A percentile compares a stretch with the other conserved stretches of the same genome.
phyloP scores from a whole-genome alignment of 2,113 vertebrate species.

The Diadophis punctatus region DNA sequence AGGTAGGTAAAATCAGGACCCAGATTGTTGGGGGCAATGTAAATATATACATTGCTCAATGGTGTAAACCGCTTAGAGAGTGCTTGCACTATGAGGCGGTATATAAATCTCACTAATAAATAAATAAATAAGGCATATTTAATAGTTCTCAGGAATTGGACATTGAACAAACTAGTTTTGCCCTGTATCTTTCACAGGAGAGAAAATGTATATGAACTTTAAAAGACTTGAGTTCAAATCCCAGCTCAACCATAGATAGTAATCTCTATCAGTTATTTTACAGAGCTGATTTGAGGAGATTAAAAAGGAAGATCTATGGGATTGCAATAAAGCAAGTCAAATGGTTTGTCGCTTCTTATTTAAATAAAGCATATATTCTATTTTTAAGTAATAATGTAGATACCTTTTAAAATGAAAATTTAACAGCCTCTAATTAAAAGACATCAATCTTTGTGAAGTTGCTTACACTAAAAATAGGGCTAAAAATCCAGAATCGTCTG shows the following conservation, averaged over 20 bases:
- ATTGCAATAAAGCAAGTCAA: not conserved
- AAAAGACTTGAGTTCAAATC: not conserved
- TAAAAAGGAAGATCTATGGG: not conserved
- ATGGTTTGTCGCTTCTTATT: slow-evolving; percentile 1
- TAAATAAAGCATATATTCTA: slow-evolving; percentile 26
- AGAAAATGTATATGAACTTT: not conserved
- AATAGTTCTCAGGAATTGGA: not conserved
- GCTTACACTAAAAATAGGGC: slow-evolving; percentile 12
- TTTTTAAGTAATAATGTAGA: slow-evolving; percentile 32
- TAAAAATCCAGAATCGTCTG: not conserved
- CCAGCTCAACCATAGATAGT: not conserved
- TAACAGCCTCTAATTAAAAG: slow-evolving; percentile 67
- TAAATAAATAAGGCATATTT: too few relatives aligned
- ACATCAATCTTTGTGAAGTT: slow-evolving; percentile 59
- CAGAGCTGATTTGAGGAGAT: not conserved
- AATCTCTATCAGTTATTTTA: not conserved
- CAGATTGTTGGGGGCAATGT: too few relatives aligned
- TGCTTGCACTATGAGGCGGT: too few relatives aligned
- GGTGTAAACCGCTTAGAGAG: too few relatives aligned
- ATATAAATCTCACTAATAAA: too few relatives aligned
- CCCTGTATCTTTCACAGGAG: too few relatives aligned
- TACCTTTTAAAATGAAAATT: slow-evolving; percentile 54
- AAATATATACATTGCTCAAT: too few relatives aligned
- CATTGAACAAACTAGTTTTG: not conserved
- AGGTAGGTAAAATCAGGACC: too few relatives aligned